phyloP scores from a whole-genome alignment of 2,888 invertebrate species.

The Chamaedrilus cognettii region DNA sequence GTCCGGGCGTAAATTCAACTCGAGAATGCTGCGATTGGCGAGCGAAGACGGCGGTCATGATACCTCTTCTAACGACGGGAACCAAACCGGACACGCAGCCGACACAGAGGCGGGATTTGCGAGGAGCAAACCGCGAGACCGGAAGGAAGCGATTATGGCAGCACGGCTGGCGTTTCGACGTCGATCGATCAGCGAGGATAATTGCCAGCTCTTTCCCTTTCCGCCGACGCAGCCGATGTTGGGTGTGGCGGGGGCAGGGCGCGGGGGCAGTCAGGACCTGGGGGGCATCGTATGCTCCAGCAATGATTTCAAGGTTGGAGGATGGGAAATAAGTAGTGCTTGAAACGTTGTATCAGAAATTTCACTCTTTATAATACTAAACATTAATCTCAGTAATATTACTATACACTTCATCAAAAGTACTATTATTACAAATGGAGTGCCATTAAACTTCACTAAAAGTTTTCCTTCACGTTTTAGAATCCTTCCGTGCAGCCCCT shows the following conservation, averaged over 20 bases:
- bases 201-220: conserved; percentile 6
- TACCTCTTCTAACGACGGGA: not conserved
- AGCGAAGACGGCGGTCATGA: not conserved
- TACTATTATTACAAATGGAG: too few species aligned
- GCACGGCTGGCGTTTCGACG: conserved; percentile 31
- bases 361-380: too few species aligned
- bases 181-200: conserved; percentile 40
- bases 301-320: conserved; percentile 33
- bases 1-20: not conserved
- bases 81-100: too few species aligned
- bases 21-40: not conserved
- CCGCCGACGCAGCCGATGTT: not conserved
- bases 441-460: too few species aligned
- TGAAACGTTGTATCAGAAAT: too few species aligned
- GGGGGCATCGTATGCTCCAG: conserved; percentile 40
- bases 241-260: not conserved
- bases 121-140: conserved; percentile 4
- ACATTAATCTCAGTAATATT: too few species aligned
- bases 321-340: too few species aligned
- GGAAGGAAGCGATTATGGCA: conserved; percentile 5
- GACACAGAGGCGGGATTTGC: not conserved
- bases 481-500: too few species aligned
- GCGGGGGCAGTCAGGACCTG: not conserved
- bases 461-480: too few species aligned
- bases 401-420: too few species aligned